Percentiles rank a stretch among this genome's conserved stretches.
Evolutionary conservation across 2,888 invertebrate genomes (phyloP).

Genomic region (Sinelater perroti): DNA sequence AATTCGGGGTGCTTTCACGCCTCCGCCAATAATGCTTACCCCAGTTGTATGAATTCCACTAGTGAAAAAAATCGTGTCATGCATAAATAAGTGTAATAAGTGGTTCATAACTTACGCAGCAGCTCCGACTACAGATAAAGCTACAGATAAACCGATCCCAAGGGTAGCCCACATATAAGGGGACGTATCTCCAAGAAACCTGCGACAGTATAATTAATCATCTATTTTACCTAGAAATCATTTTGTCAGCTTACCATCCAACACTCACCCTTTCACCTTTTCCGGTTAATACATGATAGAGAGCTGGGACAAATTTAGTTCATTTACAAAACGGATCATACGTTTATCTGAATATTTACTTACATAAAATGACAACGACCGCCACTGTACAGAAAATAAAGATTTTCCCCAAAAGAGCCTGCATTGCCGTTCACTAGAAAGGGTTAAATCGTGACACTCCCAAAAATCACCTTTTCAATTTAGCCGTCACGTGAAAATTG

Average conservation of each 20-base stretch:
- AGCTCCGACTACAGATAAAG: slow-evolving; percentile 96
- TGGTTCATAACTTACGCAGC: slow-evolving; percentile 74
- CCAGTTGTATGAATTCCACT: slow-evolving; percentile 97
- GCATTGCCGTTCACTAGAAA: too few species aligned
- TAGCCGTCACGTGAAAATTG: too few species aligned
- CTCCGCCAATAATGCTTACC: slow-evolving; percentile 95
- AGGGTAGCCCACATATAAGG: slow-evolving; percentile 97
- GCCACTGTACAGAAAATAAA: slow-evolving; percentile 55
- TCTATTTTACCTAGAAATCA: neutral
- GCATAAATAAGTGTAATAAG: too few species aligned
- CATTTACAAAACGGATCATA: too few species aligned
- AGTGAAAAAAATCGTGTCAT: too few species aligned
- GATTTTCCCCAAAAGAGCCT: slow-evolving; percentile 56
- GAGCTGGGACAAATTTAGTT: slow-evolving; percentile 62
- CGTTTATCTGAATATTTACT: too few species aligned
- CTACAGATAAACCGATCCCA: slow-evolving; percentile 92
- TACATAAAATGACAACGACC: slow-evolving; percentile 57
- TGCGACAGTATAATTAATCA: slow-evolving; percentile 47
- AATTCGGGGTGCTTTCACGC: slow-evolving; percentile 98
- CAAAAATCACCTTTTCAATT: too few species aligned
- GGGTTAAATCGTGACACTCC: too few species aligned
- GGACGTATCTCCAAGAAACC: slow-evolving; percentile 87
- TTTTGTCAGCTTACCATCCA: slow-evolving; percentile 71
- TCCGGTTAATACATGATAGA: slow-evolving; percentile 80
- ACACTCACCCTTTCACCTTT: slow-evolving; percentile 87